Evolutionary conservation across 2,797 vertebrate genomes (phyloP), one percentile per base, ranked within the genome.

Genomic region (Tragelaphus eurycerus): DNA sequence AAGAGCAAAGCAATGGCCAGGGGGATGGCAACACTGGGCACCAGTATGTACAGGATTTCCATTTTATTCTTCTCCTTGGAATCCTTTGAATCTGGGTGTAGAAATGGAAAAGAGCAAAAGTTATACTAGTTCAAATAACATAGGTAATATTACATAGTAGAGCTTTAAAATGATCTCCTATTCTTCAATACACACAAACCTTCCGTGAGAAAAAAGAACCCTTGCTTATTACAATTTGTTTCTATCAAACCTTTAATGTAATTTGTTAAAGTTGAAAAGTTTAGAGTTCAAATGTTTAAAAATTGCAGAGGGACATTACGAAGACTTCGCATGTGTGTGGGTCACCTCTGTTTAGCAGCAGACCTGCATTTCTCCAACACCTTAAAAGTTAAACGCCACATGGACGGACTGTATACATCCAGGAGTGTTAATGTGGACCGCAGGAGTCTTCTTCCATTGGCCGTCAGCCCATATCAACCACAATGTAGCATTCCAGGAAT

Each of bases 31-130:
- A 99, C 99, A 0, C 99, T 99, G 0, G 99, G 99, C 90, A 99
- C 99, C 98, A 99, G 99, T 97, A 99, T 99, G 97, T 99, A 99
- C 34, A 99, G 98, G 98, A 99, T 99, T 98, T 99, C 99, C 99
- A 99, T 99, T 98, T 99, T 99, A 96, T 99, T 99, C 96, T 99
- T 99, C 92, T 99, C 99, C 95, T 99, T 99, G 94, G 99, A 98
- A 93, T 99, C 99, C 60, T 99, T 99, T 1, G 99, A 98, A 98
- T 99, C 99, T 99, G 98, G 31, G 31, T 92, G 52, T 14, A 93
- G 95, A 27, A 93, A 86, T 62, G 13, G 92, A 89, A 93, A 62
- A 71, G n/a, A 57, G 34, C 62, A 74, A 67, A 92, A 27, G 81
- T 97, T 84, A 96, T 3, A 74, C 38, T 71, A 19, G n/a, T 94